These are phyloP conservation scores for Drosophila nebulosa DNA, from an alignment of 1,140 invertebrate species.

Conservation along the genomic window DNA sequence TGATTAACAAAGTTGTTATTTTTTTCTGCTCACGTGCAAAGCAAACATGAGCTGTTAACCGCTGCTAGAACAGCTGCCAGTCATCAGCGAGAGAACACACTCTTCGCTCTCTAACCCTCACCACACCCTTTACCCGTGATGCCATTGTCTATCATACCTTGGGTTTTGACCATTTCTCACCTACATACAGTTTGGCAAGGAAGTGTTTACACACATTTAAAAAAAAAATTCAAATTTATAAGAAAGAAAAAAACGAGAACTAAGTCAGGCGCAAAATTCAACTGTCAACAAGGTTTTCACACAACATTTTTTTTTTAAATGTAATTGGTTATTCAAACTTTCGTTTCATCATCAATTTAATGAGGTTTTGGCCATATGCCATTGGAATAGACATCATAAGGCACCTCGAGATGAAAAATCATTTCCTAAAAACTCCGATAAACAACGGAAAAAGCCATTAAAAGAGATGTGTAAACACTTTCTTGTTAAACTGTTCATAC, in stretches of 20 bases:
- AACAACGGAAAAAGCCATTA: background rate
- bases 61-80: background rate
- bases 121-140: background rate
- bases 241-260: too few relatives aligned
- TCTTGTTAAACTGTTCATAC: background rate
- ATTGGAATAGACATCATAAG: too few relatives aligned
- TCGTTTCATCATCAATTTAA: too few relatives aligned
- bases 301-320: too few relatives aligned
- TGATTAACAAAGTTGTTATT: slow-evolving; percentile 31
- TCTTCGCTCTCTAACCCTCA: background rate
- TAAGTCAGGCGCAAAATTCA: too few relatives aligned
- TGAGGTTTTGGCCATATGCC: too few relatives aligned
- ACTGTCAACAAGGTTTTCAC: too few relatives aligned
- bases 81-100: slow-evolving; percentile 1
- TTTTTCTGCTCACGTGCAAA: slow-evolving; percentile 45
- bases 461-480: background rate
- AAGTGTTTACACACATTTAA: too few relatives aligned
- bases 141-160: background rate
- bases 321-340: too few relatives aligned
- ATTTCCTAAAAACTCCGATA: too few relatives aligned
- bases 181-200: slow-evolving; percentile 2
- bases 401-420: too few relatives aligned
- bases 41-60: slow-evolving; percentile 15
- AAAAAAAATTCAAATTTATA: too few relatives aligned
- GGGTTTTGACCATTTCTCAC: slow-evolving; percentile 49